phyloP scores from a whole-genome alignment of 2,797 vertebrate genomes.

The Choloepus didactylus region DNA sequence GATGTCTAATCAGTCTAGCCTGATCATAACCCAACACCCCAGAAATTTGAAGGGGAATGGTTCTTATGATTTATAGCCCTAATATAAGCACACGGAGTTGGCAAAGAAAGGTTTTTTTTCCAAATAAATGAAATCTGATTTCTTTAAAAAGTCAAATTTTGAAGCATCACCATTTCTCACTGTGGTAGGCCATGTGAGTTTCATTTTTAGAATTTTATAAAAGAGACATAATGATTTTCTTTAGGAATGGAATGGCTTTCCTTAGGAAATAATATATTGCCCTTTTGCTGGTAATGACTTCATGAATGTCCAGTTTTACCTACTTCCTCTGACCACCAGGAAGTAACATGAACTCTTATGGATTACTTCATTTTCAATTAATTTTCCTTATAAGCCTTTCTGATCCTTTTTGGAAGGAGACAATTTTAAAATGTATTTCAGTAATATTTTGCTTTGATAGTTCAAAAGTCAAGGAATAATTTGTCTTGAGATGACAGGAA shows the following conservation, averaged over 20 bases:
- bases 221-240: not conserved
- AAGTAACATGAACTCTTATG: not conserved
- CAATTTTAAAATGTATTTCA: not conserved
- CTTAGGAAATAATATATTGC: not conserved
- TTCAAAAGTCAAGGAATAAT: not conserved
- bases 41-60: not conserved
- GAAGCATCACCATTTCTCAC: not conserved
- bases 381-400: not conserved
- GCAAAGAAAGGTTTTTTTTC: not conserved
- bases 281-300: not conserved
- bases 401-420: not conserved
- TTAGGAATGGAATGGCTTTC: not conserved
- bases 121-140: not conserved
- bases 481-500: not conserved
- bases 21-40: not conserved
- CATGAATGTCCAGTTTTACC: not conserved
- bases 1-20: not conserved
- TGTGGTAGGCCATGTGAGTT: not conserved
- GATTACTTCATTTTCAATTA: not conserved
- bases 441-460: not conserved
- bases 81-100: not conserved
- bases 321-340: not conserved
- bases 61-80: not conserved
- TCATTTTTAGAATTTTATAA: not conserved
- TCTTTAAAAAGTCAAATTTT: not conserved